phyloP scores from a whole-genome alignment of 2,888 invertebrate genomes.

The Chelonus formosanus region DNA sequence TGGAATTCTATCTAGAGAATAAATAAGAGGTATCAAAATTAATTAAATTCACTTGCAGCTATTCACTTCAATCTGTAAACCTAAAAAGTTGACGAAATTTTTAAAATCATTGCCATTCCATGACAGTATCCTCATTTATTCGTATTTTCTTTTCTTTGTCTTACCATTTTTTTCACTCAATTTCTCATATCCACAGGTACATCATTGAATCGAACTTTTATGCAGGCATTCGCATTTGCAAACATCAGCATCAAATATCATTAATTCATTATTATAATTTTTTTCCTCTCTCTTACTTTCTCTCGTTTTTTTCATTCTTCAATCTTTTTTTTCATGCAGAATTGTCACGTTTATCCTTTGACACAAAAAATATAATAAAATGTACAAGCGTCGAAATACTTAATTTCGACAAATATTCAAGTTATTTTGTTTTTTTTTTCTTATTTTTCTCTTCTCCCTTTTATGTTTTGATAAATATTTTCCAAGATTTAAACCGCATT shows the following conservation, averaged over 20 bases:
- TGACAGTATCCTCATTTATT: conserved; percentile 41
- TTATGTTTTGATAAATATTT: conserved; percentile 23
- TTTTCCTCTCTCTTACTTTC: conserved; percentile 13
- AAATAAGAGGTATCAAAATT: background rate
- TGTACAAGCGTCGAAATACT: conserved; percentile 36
- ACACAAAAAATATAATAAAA: conserved; percentile 39
- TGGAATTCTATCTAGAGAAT: conserved; percentile 19
- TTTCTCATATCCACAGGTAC: conserved; percentile 42
- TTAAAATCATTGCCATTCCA: conserved; percentile 21
- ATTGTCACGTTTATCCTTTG: conserved; percentile 32
- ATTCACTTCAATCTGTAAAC: conserved; percentile 3
- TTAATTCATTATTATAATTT: conserved; percentile 11
- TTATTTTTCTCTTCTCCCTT: conserved; percentile 12
- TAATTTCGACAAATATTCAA: conserved; percentile 5
- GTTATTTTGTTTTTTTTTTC: background rate
- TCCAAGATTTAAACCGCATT: conserved; percentile 28
- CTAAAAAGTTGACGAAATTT: background rate
- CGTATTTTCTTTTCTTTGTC: conserved; percentile 28
- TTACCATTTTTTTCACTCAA: conserved; percentile 28
- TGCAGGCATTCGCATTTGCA: conserved; percentile 37
- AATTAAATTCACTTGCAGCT: conserved; percentile 6
- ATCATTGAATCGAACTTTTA: conserved; percentile 37
- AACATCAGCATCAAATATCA: conserved; percentile 18
- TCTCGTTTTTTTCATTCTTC: conserved; percentile 15
- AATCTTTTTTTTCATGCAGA: conserved; percentile 13